Evolutionary conservation across 2,113 vertebrate species (phyloP).

Genomic region (Polypterus senegalus): DNA sequence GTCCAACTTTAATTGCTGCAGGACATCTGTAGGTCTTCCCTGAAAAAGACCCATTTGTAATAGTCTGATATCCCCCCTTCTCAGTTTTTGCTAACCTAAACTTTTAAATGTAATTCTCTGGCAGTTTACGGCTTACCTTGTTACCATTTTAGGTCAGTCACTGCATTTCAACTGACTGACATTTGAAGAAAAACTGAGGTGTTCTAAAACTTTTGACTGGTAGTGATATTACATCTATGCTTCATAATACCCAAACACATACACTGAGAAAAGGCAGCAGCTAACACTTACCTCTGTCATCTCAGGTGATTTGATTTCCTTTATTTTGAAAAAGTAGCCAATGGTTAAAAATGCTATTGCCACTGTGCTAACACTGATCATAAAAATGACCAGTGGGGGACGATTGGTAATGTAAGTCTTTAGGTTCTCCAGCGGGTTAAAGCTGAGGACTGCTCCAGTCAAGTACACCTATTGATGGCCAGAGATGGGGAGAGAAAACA

Average conservation of each 20-base stretch:
- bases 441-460: constrained; percentile 50
- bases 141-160: no score
- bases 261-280: neutral
- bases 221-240: neutral
- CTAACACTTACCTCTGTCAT: constrained; percentile 72
- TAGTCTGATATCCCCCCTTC: no score
- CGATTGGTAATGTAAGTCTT: constrained; percentile 82
- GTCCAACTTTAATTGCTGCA: neutral
- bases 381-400: constrained; percentile 92
- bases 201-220: no score
- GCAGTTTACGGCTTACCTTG: no score
- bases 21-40: no score
- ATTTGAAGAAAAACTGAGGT: no score
- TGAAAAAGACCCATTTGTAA: no score
- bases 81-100: no score
- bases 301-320: constrained; percentile 94
- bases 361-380: constrained; percentile 92
- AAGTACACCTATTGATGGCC: constrained; percentile 51
- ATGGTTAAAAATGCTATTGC: constrained; percentile 93
- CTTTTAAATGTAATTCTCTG: no score
- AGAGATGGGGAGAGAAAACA: no score
- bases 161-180: no score
- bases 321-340: constrained; percentile 98
- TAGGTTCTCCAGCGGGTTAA: constrained; percentile 89
- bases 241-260: neutral